A percentile compares a stretch with the other conserved stretches of the same genome.
These are phyloP conservation scores for Diplazon laetatorius DNA, from an alignment of 2,888 invertebrate genomes.

Conservation along the genomic window DNA sequence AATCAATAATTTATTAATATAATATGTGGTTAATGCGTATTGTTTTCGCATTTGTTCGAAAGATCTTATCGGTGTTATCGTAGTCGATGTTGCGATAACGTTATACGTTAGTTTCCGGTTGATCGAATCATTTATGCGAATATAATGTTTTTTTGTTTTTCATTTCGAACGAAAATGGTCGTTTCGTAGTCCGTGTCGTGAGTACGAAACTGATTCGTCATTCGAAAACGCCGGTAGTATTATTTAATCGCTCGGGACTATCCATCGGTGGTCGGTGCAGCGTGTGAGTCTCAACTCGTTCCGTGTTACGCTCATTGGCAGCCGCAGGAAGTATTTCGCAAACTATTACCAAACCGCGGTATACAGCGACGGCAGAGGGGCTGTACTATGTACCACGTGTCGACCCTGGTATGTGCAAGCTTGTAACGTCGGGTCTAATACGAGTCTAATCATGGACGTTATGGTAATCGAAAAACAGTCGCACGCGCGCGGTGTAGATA, in stretches of 20 bases:
- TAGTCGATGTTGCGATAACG: too few species aligned
- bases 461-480: constrained; percentile 35
- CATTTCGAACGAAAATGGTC: background rate
- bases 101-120: too few species aligned
- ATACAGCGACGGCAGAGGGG: background rate
- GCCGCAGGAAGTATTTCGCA: constrained; percentile 41
- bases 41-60: too few species aligned
- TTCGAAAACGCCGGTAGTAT: background rate
- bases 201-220: background rate
- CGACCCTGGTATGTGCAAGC: constrained; percentile 50
- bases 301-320: constrained; percentile 25
- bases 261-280: constrained; percentile 10
- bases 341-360: constrained; percentile 33
- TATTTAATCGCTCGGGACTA: too few species aligned
- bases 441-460: constrained; percentile 47
- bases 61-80: too few species aligned
- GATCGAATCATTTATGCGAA: too few species aligned
- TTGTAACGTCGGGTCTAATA: constrained; percentile 56
- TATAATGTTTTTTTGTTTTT: too few species aligned
- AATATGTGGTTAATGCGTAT: too few species aligned
- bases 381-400: constrained; percentile 49
- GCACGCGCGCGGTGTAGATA: constrained; percentile 24
- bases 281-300: background rate
- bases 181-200: background rate
- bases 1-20: too few species aligned